Evolutionary conservation across 2,888 invertebrate genomes (phyloP), one percentile per base, ranked within the genome.

Genomic region (Acanthoscelides obtectus): DNA sequence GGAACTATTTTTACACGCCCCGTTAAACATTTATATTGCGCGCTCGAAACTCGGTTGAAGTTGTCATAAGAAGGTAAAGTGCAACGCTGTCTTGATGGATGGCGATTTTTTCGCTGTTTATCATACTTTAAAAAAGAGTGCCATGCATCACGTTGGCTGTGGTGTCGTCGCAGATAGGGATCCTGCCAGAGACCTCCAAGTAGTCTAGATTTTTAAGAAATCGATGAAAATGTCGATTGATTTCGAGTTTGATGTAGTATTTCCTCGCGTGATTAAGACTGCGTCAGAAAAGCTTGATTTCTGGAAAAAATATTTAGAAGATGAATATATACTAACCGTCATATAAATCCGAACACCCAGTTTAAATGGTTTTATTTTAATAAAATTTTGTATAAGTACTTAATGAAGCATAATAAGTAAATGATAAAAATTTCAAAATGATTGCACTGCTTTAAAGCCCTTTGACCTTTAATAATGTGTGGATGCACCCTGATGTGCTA

Each of bases 41-140:
- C 6, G 45, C 45, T 12, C 45, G 45, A 45, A 45, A 45, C 45
- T 45, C 45, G 45, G 45, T 45, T 45, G 45, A 45, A 45, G 45
- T 45, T 45, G 45, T 45, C 45, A 45, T 45, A 45, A 45, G 45
- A 17, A 6, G 45, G 45, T 45, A 45, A 45, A 45, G 45, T 45
- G 45, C 45, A 68, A 20, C 21, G 68, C 27, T 22, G 21, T 1
- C 66, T 22, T 25, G 68, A 68, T 68, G 22, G 68, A 68, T 68
- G 68, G 45, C 19, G 25, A 25, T 68, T 68, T 68, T 68, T 68
- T 68, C 68, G 45, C 12, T 68, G 27, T 68, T 68, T 68, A 68
- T 68, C 25, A 68, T 68, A 68, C 22, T 66, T 68, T 68, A 22
- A 68, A 27, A 68, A 68, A 19, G 68, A 68, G 25, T 19, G 20